Evolutionary conservation across 2,888 invertebrate species (phyloP), one percentile per base, ranked within the genome.

Genomic region (Octonoba sinensis): DNA sequence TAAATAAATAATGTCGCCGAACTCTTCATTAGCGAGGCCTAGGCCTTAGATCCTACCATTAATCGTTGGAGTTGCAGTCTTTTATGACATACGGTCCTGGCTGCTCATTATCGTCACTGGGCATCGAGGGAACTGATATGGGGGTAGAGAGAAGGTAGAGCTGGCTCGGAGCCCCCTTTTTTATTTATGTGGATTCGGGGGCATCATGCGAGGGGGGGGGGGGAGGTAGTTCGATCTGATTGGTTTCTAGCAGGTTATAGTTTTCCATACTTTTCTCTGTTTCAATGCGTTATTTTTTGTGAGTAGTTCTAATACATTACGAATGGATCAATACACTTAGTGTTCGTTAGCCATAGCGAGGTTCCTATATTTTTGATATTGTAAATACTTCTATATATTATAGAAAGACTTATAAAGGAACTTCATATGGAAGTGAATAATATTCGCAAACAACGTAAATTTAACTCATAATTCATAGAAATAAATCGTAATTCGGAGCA

Each of bases 61-160:
- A 82, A 82, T 82, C 82, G 82, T 82, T 72, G 64, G 70, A 82
- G 82, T 76, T 72, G 71, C 69, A 82, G 82, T 82, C 70, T 72
- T 82, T 82, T 82, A 82, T 82, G 82, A 82, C 76, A 82, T 82
- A 64, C 82, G 62, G 71, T 60, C 54, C 67, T 60, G 67, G 54
- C 51, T 56, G 69, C 72, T 82, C 75, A 82, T 82, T 75, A 75
- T 75, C 74, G 82, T 54, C 65, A 49, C 49, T 36, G 24, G 57
- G 66, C 71, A 82, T 76, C 72, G 46, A 69, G 76, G 66, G 76
- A 66, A 27, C 66, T 71, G 69, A 75, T 76, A 71, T 51, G 65
- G 69, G 22, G n/a, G 51, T 46, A 27, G 59, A 62, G 70, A 57
- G 54, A 67, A 67, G 66, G 13, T 44, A 71, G 71, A 78, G 78